These are phyloP conservation scores for Oxyura jamaicensis DNA, from an alignment of 2,113 vertebrate species.

Conservation along the genomic window DNA sequence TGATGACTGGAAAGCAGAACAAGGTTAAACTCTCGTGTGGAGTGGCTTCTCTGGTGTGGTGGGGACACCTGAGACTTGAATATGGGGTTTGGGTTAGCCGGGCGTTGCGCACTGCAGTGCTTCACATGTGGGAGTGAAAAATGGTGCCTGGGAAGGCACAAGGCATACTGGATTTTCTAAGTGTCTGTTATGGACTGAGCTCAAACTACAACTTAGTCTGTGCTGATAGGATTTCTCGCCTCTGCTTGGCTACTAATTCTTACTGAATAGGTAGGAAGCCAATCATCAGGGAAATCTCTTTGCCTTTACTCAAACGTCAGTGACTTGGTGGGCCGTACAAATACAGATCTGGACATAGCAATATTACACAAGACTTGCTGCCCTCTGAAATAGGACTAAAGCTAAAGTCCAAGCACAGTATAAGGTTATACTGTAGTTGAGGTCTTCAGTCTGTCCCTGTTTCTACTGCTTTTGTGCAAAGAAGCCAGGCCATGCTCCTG, in stretches of 20 bases:
- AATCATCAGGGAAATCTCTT: fast-evolving
- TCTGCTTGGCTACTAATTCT: not conserved
- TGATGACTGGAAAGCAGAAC: not conserved
- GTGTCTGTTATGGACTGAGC: not conserved
- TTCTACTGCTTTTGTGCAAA: not conserved
- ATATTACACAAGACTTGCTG: not conserved
- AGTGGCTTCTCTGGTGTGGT: not conserved
- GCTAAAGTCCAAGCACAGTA: not conserved
- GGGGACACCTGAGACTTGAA: not conserved
- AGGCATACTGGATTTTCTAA: not conserved
- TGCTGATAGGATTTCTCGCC: not conserved
- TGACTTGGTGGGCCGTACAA: not conserved
- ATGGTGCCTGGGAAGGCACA: not conserved
- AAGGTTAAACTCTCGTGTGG: not conserved
- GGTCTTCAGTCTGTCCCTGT: not conserved
- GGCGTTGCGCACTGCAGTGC: fast-evolving
- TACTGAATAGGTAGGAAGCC: not conserved
- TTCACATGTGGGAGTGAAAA: not conserved
- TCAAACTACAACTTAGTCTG: not conserved
- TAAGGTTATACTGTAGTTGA: not conserved
- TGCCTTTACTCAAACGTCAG: not conserved
- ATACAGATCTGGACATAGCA: not conserved
- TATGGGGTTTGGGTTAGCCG: not conserved
- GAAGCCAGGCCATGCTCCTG: not conserved
- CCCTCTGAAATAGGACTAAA: not conserved